A percentile compares a stretch with the other conserved stretches of the same genome.
phyloP scores from a whole-genome alignment of 2,113 vertebrate genomes.

The Myotis yumanensis region DNA sequence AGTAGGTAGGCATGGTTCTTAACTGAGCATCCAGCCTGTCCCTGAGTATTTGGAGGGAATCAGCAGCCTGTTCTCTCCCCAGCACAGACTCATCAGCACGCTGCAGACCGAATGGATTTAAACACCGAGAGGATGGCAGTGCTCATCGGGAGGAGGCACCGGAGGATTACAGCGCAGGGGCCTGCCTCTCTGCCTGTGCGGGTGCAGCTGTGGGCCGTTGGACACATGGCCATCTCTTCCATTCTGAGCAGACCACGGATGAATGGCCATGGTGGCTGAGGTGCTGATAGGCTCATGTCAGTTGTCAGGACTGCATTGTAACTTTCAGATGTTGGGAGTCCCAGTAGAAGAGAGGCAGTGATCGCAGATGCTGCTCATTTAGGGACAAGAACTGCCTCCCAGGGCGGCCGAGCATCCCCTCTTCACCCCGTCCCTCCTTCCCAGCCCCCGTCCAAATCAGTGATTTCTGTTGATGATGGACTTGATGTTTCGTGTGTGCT shows the following conservation, averaged over 20 bases:
- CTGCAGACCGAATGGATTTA: neutral
- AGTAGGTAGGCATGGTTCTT: neutral
- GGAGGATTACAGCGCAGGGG: neutral
- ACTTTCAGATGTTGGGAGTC: neutral
- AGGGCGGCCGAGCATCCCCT: neutral
- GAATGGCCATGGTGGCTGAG: neutral
- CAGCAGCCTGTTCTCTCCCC: neutral
- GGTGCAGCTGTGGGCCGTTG: neutral
- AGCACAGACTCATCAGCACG: neutral
- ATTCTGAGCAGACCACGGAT: neutral
- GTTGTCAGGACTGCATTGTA: constrained; percentile 19
- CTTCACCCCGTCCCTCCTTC: neutral
- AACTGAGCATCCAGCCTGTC: neutral
- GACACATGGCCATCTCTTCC: neutral
- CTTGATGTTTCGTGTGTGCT: neutral
- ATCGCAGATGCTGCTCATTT: neutral
- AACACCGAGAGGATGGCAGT: neutral
- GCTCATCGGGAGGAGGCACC: accelerated
- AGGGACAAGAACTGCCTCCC: neutral
- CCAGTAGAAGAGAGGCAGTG: neutral
- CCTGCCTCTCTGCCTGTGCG: neutral
- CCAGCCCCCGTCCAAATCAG: neutral
- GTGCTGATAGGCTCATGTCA: neutral
- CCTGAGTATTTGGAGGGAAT: constrained; percentile 64
- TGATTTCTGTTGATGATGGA: neutral